A percentile compares a stretch with the other conserved stretches of the same genome.
Conservation (phyloP, 2,888 invertebrate species). For the Acanthacorydalis orientalis region DNA sequence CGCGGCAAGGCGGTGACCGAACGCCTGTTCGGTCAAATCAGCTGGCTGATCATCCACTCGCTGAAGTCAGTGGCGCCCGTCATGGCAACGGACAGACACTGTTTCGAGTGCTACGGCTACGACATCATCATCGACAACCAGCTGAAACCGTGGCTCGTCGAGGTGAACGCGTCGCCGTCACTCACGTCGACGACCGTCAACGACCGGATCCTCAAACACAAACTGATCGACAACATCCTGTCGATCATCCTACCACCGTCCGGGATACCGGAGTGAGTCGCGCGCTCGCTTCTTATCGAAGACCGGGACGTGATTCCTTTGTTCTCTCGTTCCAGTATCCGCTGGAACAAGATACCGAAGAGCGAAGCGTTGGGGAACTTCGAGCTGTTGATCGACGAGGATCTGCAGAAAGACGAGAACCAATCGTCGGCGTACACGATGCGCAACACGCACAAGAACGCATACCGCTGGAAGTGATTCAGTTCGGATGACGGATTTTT, state of each 20-base stretch:
- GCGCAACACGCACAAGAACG: neutral
- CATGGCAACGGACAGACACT: constrained; percentile 84
- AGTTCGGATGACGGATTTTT: neutral
- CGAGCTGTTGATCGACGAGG: constrained; percentile 71
- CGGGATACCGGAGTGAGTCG: constrained; percentile 65
- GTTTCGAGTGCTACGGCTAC: constrained; percentile 89
- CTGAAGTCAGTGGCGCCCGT: constrained; percentile 83
- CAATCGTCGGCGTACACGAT: neutral
- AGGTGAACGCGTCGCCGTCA: constrained; percentile 92
- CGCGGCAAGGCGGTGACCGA: constrained; percentile 78
- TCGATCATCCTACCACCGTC: constrained; percentile 79
- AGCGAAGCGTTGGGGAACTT: constrained; percentile 67
- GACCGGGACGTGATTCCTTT: no score
- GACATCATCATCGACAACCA: constrained; percentile 92
- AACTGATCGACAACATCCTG: constrained; percentile 82
- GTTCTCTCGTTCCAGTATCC: constrained; percentile 33
- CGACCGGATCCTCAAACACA: constrained; percentile 85
- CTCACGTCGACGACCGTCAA: constrained; percentile 87
- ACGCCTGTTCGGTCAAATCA: constrained; percentile 72
- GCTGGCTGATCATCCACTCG: constrained; percentile 83
- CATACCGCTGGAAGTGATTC: constrained; percentile 1
- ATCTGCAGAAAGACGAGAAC: constrained; percentile 18
- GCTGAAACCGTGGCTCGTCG: constrained; percentile 85
- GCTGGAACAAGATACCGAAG: constrained; percentile 70
- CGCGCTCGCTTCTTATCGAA: no score